These are phyloP conservation scores for Daubentonia madagascariensis DNA, from an alignment of 2,113 vertebrate species.

Conservation along the genomic window DNA sequence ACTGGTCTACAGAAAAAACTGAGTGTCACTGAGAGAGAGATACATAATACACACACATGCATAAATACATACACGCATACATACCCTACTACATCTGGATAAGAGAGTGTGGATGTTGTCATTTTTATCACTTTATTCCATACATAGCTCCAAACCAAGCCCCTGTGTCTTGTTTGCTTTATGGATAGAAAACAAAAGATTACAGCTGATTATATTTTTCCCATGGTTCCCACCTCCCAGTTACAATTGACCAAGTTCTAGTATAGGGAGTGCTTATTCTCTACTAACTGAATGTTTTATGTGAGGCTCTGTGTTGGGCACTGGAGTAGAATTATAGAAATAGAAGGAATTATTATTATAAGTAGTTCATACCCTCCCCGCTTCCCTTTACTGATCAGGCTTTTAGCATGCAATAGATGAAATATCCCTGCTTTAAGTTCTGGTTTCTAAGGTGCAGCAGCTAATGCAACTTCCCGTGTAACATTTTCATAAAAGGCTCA, in stretches of 20 bases:
- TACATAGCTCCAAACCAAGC: background rate
- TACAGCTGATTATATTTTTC: background rate
- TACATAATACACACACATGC: background rate
- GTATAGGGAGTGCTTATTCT: background rate
- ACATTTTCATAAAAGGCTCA: background rate
- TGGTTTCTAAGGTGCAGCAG: background rate
- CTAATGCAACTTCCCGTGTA: background rate
- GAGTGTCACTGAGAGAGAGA: background rate
- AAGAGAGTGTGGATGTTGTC: background rate
- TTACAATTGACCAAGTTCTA: background rate
- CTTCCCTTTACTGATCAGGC: background rate
- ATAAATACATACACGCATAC: background rate
- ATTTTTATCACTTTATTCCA: background rate
- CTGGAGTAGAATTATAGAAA: background rate
- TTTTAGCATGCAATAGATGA: background rate
- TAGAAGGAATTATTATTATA: background rate
- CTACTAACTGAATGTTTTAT: background rate
- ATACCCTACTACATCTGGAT: background rate
- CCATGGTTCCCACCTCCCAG: background rate
- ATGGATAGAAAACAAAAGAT: background rate
- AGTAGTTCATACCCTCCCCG: background rate
- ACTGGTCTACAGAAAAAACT: background rate
- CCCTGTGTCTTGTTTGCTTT: background rate
- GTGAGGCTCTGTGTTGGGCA: background rate
- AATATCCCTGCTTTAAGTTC: background rate